These are phyloP conservation scores for Pagrus major DNA, from an alignment of 2,113 vertebrate species.

Conservation along the genomic window DNA sequence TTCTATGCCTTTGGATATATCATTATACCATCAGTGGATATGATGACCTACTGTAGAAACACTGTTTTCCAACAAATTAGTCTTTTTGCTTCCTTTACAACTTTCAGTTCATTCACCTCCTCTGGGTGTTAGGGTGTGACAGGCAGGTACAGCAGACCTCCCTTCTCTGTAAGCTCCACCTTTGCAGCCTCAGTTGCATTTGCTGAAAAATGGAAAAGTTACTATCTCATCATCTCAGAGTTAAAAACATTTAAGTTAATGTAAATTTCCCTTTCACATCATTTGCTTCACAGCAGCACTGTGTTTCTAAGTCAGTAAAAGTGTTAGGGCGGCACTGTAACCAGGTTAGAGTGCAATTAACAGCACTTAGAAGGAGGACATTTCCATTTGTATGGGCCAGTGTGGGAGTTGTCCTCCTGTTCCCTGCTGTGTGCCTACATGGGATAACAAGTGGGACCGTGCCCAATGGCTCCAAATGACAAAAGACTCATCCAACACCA, in stretches of 20 bases:
- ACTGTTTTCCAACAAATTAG: neutral
- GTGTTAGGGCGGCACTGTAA: constrained; percentile 34
- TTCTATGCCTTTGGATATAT: neutral
- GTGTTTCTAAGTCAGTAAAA: constrained; percentile 25
- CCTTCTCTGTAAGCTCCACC: constrained; percentile 21
- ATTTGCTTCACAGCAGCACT: constrained; percentile 29
- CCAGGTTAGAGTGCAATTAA: constrained; percentile 58
- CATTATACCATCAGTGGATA: neutral
- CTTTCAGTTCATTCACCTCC: constrained; percentile 6
- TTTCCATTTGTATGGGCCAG: constrained; percentile 71
- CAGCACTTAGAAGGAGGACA: constrained; percentile 42
- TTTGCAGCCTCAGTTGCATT: neutral
- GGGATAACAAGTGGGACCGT: constrained; percentile 49
- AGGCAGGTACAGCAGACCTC: neutral
- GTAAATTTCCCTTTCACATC: neutral
- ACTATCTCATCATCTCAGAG: neutral
- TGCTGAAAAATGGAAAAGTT: constrained; percentile 14
- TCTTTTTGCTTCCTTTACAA: constrained; percentile 4
- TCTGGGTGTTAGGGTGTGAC: constrained; percentile 31
- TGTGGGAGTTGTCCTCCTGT: constrained; percentile 54
- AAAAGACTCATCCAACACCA: constrained; percentile 50
- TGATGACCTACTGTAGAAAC: neutral
- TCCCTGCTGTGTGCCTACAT: constrained; percentile 62
- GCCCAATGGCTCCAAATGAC: constrained; percentile 57
- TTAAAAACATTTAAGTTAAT: neutral